Evolutionary conservation across 1,140 invertebrate genomes (phyloP).

Genomic region (Cotesia chilonis): DNA sequence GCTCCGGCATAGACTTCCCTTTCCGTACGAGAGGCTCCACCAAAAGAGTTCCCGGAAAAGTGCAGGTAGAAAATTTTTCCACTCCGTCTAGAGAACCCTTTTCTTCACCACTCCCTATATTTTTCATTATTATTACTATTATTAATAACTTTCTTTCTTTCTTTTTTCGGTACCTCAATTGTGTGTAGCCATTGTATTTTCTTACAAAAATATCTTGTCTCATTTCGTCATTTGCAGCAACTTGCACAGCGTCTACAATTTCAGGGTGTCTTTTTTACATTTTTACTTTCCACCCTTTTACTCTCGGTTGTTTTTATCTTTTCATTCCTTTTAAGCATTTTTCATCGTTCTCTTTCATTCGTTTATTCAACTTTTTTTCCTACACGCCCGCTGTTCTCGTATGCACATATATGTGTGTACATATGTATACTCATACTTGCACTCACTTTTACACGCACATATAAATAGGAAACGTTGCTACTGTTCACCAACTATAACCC

Average conservation of each 20-base stretch:
- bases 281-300: conserved; percentile 19
- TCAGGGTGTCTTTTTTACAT: conserved; percentile 22
- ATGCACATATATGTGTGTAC: too few relatives aligned
- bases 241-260: conserved; percentile 5
- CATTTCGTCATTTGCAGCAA: conserved; percentile 13
- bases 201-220: conserved; percentile 31
- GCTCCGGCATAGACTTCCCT: conserved; percentile 24
- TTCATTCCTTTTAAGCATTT: conserved; percentile 5
- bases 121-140: conserved; percentile 1
- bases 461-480: background rate
- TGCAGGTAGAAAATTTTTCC: conserved; percentile 7
- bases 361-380: background rate
- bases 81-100: conserved; percentile 15
- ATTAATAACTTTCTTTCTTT: background rate
- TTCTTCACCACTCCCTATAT: conserved; percentile 11
- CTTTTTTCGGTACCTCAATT: conserved; percentile 18
- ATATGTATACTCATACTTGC: too few relatives aligned
- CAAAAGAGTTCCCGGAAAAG: conserved; percentile 29
- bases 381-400: too few relatives aligned
- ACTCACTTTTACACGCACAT: too few relatives aligned
- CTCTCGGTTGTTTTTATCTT: conserved; percentile 9
- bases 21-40: conserved; percentile 21
- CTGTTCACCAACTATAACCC: conserved; percentile 11
- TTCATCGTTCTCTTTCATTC: conserved; percentile 6
- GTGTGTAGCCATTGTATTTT: conserved; percentile 33